These are phyloP conservation scores for Tachysurus vachellii DNA, from an alignment of 2,113 vertebrate genomes.

Conservation along the genomic window DNA sequence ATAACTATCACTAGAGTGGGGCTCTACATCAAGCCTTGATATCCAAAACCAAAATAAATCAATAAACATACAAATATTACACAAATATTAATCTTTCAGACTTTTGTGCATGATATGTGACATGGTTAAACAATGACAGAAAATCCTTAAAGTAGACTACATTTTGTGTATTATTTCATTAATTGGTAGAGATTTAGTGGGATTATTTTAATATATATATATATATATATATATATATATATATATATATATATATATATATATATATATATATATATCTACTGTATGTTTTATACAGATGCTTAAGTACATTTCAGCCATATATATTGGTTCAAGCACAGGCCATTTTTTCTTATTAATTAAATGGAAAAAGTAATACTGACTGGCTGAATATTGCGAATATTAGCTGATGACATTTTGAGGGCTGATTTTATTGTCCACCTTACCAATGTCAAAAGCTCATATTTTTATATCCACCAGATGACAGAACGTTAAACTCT, in stretches of 20 bases:
- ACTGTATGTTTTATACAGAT: neutral
- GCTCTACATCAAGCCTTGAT: neutral
- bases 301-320: neutral
- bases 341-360: neutral
- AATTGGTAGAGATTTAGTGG: neutral
- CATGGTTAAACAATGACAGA: neutral
- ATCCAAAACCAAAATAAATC: neutral
- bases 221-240: no score
- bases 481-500: slow-evolving; percentile 7
- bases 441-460: neutral
- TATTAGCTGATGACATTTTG: neutral
- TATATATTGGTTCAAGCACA: neutral
- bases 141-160: neutral
- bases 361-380: neutral
- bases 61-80: neutral
- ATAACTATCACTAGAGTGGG: neutral
- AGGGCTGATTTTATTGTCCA: neutral
- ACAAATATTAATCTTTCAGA: neutral
- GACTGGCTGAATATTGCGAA: neutral
- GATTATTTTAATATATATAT: no score
- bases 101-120: neutral
- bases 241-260: no score
- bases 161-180: neutral
- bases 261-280: no score
- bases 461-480: slow-evolving; percentile 9